Conservation (phyloP, 2,113 vertebrate species). For the Pipa parva region DNA sequence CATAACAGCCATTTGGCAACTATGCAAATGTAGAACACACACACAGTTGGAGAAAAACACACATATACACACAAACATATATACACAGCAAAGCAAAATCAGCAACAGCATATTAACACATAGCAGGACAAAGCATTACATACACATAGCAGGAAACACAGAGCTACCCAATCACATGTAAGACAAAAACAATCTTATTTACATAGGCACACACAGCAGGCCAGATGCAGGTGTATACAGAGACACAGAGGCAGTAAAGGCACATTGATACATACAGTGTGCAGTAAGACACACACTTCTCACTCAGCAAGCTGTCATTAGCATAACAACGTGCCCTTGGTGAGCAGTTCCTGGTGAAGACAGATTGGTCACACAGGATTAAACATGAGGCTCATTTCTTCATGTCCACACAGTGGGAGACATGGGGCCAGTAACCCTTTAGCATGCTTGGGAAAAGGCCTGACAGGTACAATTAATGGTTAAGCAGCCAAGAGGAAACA, state of each 20-base stretch:
- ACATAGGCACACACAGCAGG: slow-evolving; percentile 18
- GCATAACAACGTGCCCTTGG: slow-evolving; percentile 30
- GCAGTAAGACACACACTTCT: slow-evolving; percentile 20
- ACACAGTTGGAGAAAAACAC: not conserved
- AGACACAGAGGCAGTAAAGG: not conserved
- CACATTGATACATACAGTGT: not conserved
- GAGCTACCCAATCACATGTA: slow-evolving; percentile 4
- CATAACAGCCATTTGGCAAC: too few species aligned
- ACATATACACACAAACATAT: not conserved
- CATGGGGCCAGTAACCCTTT: slow-evolving; percentile 17
- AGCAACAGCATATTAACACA: not conserved
- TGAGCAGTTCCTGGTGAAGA: slow-evolving; percentile 31
- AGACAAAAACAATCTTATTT: slow-evolving; percentile 1
- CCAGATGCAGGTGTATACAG: not conserved
- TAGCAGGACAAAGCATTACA: not conserved
- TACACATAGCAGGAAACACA: slow-evolving; percentile 15
- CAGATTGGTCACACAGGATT: slow-evolving; percentile 42
- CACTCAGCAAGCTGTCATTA: slow-evolving; percentile 36
- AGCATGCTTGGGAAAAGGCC: not conserved
- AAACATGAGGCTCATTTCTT: slow-evolving; percentile 27
- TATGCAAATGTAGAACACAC: too few species aligned
- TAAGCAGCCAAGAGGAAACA: too few species aligned
- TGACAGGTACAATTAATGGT: too few species aligned
- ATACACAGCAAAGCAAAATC: not conserved
- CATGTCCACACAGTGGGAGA: slow-evolving; percentile 12